These are phyloP conservation scores for Pedicia rivosa DNA, from an alignment of 2,888 invertebrate species.

Conservation along the genomic window DNA sequence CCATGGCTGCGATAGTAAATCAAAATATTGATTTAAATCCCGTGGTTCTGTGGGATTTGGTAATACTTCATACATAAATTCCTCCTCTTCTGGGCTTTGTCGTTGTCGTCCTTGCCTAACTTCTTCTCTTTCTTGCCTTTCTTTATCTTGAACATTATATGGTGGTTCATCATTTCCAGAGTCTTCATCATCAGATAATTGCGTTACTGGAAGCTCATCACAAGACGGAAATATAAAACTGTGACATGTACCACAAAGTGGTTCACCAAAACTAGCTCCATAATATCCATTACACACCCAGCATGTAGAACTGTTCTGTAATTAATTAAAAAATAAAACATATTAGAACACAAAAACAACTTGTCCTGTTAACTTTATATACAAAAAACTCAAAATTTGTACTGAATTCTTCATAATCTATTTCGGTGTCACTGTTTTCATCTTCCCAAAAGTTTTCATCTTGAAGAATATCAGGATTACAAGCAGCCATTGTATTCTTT, in stretches of 20 bases:
- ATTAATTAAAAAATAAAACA: background rate
- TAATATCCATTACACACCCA: slow-evolving; percentile 84
- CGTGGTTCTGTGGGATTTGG: slow-evolving; percentile 19
- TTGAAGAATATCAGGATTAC: slow-evolving; percentile 3
- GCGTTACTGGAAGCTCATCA: slow-evolving; percentile 24
- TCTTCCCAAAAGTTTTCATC: background rate
- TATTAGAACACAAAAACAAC: background rate
- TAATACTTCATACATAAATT: slow-evolving; percentile 6
- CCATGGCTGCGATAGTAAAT: slow-evolving; percentile 22
- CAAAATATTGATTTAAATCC: slow-evolving; percentile 23
- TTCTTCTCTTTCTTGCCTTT: slow-evolving; percentile 16
- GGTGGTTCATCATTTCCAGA: slow-evolving; percentile 88
- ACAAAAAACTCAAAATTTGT: slow-evolving; percentile 17
- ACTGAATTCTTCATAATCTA: slow-evolving; percentile 15
- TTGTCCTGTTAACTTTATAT: slow-evolving; percentile 7
- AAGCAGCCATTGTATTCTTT: slow-evolving; percentile 1
- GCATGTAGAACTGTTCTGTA: slow-evolving; percentile 35
- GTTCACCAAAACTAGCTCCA: slow-evolving; percentile 80
- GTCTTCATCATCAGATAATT: slow-evolving; percentile 72
- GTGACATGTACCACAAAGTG: slow-evolving; percentile 83
- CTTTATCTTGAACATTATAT: slow-evolving; percentile 21
- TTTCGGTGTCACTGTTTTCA: slow-evolving; percentile 1
- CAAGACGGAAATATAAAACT: slow-evolving; percentile 74
- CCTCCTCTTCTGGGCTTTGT: background rate
- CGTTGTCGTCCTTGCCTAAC: slow-evolving; percentile 14